These are phyloP conservation scores for Micrastur ruficollis DNA, from an alignment of 2,797 vertebrate genomes.

Conservation along the genomic window DNA sequence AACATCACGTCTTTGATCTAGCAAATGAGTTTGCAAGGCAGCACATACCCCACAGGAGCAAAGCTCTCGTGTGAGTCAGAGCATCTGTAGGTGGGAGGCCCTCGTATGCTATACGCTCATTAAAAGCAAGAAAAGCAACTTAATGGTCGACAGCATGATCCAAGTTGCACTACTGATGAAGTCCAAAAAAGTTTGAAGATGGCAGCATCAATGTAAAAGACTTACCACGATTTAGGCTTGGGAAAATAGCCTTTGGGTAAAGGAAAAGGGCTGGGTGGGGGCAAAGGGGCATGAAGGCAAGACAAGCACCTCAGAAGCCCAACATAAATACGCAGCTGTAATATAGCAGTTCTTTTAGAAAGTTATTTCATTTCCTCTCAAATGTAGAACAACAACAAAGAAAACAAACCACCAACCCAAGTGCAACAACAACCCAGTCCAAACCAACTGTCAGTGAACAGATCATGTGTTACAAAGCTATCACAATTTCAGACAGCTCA, in stretches of 20 bases:
- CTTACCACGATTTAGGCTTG: neutral
- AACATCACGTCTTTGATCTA: neutral
- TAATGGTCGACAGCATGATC: neutral
- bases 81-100: neutral
- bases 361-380: neutral
- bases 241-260: neutral
- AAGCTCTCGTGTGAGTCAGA: neutral
- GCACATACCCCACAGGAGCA: neutral
- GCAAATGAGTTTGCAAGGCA: neutral
- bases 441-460: neutral
- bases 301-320: neutral
- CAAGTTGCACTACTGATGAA: neutral
- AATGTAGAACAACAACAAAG: neutral
- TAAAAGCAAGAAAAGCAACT: neutral
- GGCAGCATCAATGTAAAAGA: neutral
- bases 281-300: accelerated
- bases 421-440: neutral
- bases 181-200: neutral
- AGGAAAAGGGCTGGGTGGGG: neutral
- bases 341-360: neutral
- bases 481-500: neutral
- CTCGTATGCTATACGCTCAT: neutral
- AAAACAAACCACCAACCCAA: neutral
- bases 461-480: neutral
- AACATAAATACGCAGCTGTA: neutral